Evolutionary conservation across 1,140 invertebrate genomes (phyloP), one percentile per base, ranked within the genome.

Genomic region (Mactra quadrangularis): DNA sequence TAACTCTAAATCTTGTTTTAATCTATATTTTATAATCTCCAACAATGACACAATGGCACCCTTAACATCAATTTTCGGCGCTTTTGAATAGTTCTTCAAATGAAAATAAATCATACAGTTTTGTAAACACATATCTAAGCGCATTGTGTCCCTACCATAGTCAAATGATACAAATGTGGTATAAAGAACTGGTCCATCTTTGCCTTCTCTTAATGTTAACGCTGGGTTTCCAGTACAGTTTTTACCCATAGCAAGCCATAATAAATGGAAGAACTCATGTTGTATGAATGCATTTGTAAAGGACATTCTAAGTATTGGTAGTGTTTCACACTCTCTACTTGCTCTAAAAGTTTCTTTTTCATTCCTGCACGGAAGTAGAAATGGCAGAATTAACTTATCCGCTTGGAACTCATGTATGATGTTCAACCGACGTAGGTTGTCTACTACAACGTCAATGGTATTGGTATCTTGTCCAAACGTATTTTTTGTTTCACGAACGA

Each of bases 201-300:
- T 38, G 17, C 35, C 35, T 7, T 35, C 19, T 25, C 15, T 55
- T 9, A 72, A 9, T 3, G 31, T 15, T 15, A 29, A 3, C 2
- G 33, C 70, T 31, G 53, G 50, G 22, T 35, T 72, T n/a, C n/a
- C n/a, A n/a, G n/a, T n/a, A n/a, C n/a, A n/a, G n/a, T n/a, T n/a
- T n/a, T n/a, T n/a, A n/a, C n/a, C n/a, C 19, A 72, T 13, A 0
- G 53, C 50, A 35, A 50, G 29, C 9, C 53, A 52, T 2, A 72
- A 27, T 50, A 72, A 35, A 72, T 72, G 70, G 31, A 22, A 72
- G 53, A 72, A 72, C 22, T 27, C 27, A 31, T 47, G 70, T 17
- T 47, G 70, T 27, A 72, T 31, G 27, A 57, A 72, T 17, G 50
- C 53, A 38, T 72, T 47, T 22, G 29, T 31, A 41, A 72, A 72